Conservation (phyloP, 2,113 vertebrate genomes). For the Corythaeola cristata region DNA sequence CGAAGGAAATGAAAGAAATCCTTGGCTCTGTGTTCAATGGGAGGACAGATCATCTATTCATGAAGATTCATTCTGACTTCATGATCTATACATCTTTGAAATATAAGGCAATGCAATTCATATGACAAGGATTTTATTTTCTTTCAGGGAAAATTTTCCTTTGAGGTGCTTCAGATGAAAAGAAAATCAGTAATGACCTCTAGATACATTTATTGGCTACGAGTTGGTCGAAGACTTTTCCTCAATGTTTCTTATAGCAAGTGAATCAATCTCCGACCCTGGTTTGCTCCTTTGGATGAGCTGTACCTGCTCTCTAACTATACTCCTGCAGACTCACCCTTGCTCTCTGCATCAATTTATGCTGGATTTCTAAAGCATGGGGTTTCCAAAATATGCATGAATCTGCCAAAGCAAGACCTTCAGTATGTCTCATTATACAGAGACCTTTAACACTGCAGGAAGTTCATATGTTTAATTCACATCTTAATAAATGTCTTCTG, state of each 20-base stretch:
- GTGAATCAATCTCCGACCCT: neutral
- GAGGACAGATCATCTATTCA: neutral
- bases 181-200: neutral
- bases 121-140: neutral
- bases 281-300: neutral
- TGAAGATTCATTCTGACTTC: neutral
- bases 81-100: neutral
- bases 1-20: constrained; percentile 11
- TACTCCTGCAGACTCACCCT: neutral
- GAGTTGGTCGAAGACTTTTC: neutral
- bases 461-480: neutral
- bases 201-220: neutral
- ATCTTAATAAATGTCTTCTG: neutral
- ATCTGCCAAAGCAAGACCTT: neutral
- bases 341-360: neutral
- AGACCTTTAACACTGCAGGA: neutral
- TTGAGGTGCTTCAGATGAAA: neutral
- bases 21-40: neutral
- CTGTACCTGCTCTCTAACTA: neutral
- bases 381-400: neutral
- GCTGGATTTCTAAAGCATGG: neutral
- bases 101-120: neutral
- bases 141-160: neutral
- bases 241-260: neutral
- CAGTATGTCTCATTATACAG: neutral